phyloP scores from a whole-genome alignment of 1,140 invertebrate species.

The Yoshiicerus persimilis region DNA sequence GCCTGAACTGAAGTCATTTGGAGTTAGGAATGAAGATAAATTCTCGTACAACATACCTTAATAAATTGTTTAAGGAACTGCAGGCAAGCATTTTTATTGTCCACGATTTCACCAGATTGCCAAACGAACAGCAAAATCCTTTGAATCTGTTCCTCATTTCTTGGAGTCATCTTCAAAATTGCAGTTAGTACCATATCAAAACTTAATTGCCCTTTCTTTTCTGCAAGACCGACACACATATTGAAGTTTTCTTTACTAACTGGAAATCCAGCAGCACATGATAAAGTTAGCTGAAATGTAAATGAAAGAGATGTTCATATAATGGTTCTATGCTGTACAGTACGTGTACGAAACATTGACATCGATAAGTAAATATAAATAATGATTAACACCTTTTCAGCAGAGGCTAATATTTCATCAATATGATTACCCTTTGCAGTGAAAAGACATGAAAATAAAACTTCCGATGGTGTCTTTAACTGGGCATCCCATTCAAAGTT shows the following conservation, averaged over 20 bases:
- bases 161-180: constrained; percentile 11
- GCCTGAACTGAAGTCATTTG: neutral
- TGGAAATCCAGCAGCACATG: neutral
- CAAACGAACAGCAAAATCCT: constrained; percentile 35
- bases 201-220: constrained; percentile 14
- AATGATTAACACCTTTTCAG: neutral
- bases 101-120: neutral
- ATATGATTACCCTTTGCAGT: neutral
- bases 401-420: neutral
- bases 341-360: too few species aligned
- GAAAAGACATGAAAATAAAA: neutral
- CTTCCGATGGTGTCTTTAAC: neutral
- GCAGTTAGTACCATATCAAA: constrained; percentile 37
- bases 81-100: constrained; percentile 23
- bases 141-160: neutral
- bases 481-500: neutral
- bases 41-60: constrained; percentile 33
- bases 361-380: neutral
- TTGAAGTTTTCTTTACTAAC: constrained; percentile 28
- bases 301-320: too few species aligned
- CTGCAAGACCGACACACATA: constrained; percentile 2
- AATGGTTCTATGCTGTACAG: too few species aligned
- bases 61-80: constrained; percentile 39
- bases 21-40: too few species aligned
- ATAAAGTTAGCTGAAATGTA: neutral